A percentile compares a stretch with the other conserved stretches of the same genome.
Conservation (phyloP, 2,113 vertebrate species). For the Semnornis frantzii region DNA sequence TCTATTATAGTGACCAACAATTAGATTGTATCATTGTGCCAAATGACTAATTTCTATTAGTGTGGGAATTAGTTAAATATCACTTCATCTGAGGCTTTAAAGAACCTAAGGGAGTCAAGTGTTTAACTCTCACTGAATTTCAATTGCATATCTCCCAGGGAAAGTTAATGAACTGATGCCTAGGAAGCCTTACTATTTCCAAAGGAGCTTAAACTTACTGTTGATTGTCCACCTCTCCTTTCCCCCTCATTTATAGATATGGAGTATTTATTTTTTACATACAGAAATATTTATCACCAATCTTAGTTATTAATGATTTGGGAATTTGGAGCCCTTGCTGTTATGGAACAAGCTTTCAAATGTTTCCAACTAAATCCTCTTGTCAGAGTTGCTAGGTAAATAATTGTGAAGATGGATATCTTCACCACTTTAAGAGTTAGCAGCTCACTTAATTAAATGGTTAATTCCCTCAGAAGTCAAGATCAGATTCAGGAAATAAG, state of each 20-base stretch:
- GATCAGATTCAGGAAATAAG: slow-evolving; percentile 26
- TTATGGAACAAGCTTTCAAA: background rate
- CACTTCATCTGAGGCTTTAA: slow-evolving; percentile 39
- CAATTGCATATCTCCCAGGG: slow-evolving; percentile 46
- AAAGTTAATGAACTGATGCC: slow-evolving; percentile 59
- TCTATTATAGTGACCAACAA: background rate
- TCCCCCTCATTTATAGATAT: background rate
- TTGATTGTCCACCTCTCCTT: slow-evolving; percentile 14
- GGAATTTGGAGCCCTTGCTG: background rate
- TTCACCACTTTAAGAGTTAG: background rate
- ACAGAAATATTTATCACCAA: background rate
- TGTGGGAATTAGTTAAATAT: slow-evolving; percentile 59
- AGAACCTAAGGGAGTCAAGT: slow-evolving; percentile 38
- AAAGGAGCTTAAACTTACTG: slow-evolving; percentile 6
- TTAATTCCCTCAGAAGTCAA: slow-evolving; percentile 7
- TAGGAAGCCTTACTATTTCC: slow-evolving; percentile 28
- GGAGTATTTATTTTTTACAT: background rate
- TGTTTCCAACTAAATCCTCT: background rate
- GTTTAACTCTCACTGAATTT: slow-evolving; percentile 46
- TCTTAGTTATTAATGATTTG: background rate
- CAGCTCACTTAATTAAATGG: background rate
- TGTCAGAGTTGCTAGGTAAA: background rate
- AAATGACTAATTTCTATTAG: slow-evolving; percentile 11
- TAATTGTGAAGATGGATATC: background rate
- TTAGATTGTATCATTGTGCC: background rate